phyloP scores from a whole-genome alignment of 2,888 invertebrate species.

The Dioctria linearis region DNA sequence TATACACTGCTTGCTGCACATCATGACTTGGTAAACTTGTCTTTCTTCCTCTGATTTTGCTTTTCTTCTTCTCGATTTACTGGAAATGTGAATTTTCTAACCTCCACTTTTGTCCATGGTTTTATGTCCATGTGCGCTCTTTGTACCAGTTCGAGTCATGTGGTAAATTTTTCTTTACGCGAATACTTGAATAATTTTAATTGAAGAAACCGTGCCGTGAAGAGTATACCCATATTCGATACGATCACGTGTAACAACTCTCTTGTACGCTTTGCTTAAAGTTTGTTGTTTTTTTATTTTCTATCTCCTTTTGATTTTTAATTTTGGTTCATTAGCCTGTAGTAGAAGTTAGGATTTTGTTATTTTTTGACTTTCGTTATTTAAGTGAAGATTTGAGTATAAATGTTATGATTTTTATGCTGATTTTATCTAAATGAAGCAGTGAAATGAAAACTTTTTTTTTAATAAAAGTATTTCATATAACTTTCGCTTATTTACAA shows the following conservation, averaged over 20 bases:
- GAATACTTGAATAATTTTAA: background rate
- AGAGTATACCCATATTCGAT: conserved; percentile 4
- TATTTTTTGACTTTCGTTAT: no score
- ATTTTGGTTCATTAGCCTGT: no score
- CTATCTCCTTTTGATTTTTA: no score
- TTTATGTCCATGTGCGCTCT: background rate
- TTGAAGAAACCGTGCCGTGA: background rate
- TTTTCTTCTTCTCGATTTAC: conserved; percentile 41
- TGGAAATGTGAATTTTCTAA: conserved; percentile 46
- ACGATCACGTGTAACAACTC: no score
- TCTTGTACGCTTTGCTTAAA: background rate
- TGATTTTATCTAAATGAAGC: no score
- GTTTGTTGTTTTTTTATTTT: background rate
- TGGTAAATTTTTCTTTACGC: background rate
- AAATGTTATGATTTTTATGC: no score
- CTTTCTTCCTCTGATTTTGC: conserved; percentile 22
- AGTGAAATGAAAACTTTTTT: background rate
- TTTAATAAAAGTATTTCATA: background rate
- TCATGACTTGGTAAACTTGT: background rate
- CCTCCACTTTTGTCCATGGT: background rate
- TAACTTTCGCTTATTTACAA: conserved; percentile 12
- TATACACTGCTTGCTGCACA: background rate
- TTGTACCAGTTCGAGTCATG: background rate
- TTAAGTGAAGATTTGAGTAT: no score
- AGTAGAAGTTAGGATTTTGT: no score